Evolutionary conservation across 1,140 invertebrate genomes (phyloP), one percentile per base, ranked within the genome.

Genomic region (Aphelenchoides avenae): DNA sequence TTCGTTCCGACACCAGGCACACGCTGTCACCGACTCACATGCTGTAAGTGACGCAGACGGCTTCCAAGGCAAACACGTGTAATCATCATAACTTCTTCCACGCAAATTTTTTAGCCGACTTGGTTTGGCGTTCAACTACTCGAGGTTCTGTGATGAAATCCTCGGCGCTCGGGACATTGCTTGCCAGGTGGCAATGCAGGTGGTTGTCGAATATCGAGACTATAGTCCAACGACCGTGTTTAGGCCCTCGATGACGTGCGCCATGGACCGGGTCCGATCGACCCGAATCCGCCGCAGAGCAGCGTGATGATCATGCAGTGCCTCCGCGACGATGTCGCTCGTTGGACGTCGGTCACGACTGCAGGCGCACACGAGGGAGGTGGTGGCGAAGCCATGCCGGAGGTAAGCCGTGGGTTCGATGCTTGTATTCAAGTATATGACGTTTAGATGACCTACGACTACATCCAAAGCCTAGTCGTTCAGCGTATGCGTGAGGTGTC

Each of bases 141-240:
- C 91, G 76, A 92, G 97, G 78, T 97, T 96, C 85, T 96, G 94
- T 85, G 97, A 57, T 84, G 93, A 98, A 86, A 97, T 98, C 80
- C 86, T 93, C 82, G 94, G 93, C 83, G 90, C 89, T 79, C 91
- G 91, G 81, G 90, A 93, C 81, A 90, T 91, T 82, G 93, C 93
- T 80, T 97, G 92, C 84, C 88, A 92, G 79, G 84, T 98, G 82
- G 93, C 93, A 75, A 96, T 97, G 87, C 87, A 90, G 87, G 91
- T 91, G 79, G 55, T 54, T n/a, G n/a, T 57, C 3, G 6, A 30
- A n/a, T 53, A 34, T 59, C 37, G 33, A 18, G 27, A 11, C 15
- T 20, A 11, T 58, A 18, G 53, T 57, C 57, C 15, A n/a, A 11
- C 30, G 22, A 18, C 24, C 4, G 3, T 34, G 54, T 81, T 59